phyloP scores from a whole-genome alignment of 2,797 vertebrate genomes.

The Paramormyrops hopkinsi region DNA sequence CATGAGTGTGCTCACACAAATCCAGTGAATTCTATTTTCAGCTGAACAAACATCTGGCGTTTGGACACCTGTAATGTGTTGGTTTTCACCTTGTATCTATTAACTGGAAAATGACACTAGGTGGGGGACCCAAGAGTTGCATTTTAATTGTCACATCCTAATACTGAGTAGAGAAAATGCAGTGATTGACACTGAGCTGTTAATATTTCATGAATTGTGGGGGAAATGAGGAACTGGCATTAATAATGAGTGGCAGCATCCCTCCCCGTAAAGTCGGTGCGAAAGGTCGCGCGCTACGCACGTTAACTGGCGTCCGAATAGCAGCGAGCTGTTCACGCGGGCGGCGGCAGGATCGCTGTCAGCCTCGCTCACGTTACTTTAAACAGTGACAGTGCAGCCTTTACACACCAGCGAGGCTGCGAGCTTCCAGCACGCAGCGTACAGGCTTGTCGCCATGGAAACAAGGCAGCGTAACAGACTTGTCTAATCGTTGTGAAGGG shows the following conservation, averaged over 20 bases:
- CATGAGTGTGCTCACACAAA: neutral
- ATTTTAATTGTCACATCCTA: conserved; percentile 17
- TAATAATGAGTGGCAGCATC: conserved; percentile 43
- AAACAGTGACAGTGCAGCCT: conserved; percentile 16
- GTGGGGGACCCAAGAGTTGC: conserved; percentile 29
- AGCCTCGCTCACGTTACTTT: conserved; percentile 20
- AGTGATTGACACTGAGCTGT: conserved; percentile 49
- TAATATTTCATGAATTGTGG: conserved; percentile 48
- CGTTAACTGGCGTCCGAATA: conserved; percentile 3
- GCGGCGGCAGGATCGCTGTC: neutral
- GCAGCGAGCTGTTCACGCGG: neutral
- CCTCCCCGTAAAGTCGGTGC: conserved; percentile 29
- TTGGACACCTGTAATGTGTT: conserved; percentile 3
- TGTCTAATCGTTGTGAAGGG: neutral
- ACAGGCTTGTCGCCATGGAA: conserved; percentile 17
- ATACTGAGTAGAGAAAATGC: neutral
- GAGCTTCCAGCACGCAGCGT: neutral
- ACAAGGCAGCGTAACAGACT: neutral
- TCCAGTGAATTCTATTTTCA: neutral
- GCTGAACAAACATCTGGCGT: neutral
- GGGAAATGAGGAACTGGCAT: conserved; percentile 61
- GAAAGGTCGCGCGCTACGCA: neutral
- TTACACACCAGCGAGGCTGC: neutral
- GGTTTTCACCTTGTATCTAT: neutral
- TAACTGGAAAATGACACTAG: conserved; percentile 36